Conservation (phyloP, 2,113 vertebrate species). For the Pycnonotus jocosus region DNA sequence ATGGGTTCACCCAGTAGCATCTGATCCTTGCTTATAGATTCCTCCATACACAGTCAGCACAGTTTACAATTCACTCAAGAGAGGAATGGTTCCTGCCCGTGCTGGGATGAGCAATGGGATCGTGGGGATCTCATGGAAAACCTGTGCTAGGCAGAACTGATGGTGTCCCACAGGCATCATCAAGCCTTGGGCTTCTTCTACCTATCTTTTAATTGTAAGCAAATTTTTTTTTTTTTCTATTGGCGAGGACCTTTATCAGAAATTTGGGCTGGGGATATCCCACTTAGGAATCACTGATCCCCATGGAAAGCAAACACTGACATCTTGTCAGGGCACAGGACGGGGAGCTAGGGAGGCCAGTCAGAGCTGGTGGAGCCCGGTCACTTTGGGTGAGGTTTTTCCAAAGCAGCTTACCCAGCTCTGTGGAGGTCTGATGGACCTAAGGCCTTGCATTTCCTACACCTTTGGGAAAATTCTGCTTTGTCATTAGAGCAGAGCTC, state of each 20-base stretch:
- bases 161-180: background rate
- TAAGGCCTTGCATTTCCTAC: background rate
- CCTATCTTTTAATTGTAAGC: background rate
- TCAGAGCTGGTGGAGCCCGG: background rate
- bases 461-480: background rate
- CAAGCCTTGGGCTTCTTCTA: background rate
- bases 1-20: slow-evolving; percentile 91
- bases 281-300: background rate
- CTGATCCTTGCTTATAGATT: slow-evolving; percentile 77
- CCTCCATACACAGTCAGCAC: slow-evolving; percentile 90
- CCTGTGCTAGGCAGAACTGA: background rate
- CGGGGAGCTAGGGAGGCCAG: background rate
- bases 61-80: slow-evolving; percentile 83
- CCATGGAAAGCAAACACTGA: background rate
- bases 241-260: background rate
- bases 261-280: background rate
- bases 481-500: background rate
- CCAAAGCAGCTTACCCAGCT: background rate
- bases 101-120: background rate
- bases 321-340: background rate
- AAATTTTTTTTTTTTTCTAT: background rate
- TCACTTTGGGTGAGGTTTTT: background rate
- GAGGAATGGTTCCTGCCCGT: slow-evolving; percentile 31
- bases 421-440: background rate
- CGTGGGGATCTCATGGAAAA: background rate